Evolutionary conservation across 2,888 invertebrate species (phyloP).

Genomic region (Perdita meconis): DNA sequence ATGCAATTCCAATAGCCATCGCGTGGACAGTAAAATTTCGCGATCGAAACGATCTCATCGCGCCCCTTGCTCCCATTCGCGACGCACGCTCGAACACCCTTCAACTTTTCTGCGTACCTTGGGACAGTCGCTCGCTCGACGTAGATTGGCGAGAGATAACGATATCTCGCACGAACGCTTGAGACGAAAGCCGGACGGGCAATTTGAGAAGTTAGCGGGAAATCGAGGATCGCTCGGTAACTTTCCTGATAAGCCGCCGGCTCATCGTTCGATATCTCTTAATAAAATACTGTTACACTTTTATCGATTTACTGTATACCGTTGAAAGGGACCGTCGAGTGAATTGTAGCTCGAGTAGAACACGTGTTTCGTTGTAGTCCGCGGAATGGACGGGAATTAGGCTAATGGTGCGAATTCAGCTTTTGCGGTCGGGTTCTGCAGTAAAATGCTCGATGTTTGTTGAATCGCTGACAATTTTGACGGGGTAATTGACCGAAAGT

Average conservation of each 20-base stretch:
- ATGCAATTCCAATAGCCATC: conserved; percentile 51
- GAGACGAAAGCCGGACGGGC: conserved; percentile 30
- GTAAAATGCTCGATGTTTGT: too few relatives aligned
- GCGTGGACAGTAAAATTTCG: conserved; percentile 54
- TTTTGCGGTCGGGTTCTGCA: too few relatives aligned
- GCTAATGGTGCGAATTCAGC: too few relatives aligned
- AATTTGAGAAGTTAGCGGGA: conserved; percentile 64
- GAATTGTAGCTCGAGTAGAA: not conserved
- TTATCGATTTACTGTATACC: conserved; percentile 40
- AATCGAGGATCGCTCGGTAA: conserved; percentile 62
- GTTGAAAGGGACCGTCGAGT: conserved; percentile 2
- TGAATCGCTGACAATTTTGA: too few relatives aligned
- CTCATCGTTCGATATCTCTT: conserved; percentile 60
- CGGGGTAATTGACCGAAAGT: too few relatives aligned
- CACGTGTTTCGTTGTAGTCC: not conserved
- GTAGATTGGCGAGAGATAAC: not conserved
- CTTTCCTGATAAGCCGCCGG: conserved; percentile 55
- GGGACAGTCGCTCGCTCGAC: conserved; percentile 11
- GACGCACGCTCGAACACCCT: conserved; percentile 9
- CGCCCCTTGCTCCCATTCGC: not conserved
- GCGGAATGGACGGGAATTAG: too few relatives aligned
- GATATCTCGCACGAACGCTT: conserved; percentile 25
- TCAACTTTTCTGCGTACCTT: conserved; percentile 27
- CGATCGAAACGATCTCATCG: conserved; percentile 51
- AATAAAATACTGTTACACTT: conserved; percentile 39